These are phyloP conservation scores for Lasioglossum zephyrum DNA, from an alignment of 2,888 invertebrate species.

Conservation along the genomic window DNA sequence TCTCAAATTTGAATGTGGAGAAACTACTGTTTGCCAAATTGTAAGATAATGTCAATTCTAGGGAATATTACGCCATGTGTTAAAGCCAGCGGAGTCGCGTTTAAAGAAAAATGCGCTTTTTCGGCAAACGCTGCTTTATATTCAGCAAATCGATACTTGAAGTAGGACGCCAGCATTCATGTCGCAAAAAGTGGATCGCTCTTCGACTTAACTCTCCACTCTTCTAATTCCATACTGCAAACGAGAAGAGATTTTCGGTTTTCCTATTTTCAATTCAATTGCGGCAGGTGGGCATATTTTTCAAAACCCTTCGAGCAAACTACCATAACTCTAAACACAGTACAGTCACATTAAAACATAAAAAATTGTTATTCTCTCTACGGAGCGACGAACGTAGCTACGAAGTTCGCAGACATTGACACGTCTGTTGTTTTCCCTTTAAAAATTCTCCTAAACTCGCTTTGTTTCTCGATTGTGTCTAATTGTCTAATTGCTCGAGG, in stretches of 20 bases:
- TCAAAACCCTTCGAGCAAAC: not conserved
- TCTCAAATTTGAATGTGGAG: not conserved
- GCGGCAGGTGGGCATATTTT: not conserved
- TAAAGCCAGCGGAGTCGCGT: not conserved
- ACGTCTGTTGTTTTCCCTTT: not conserved
- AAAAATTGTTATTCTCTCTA: not conserved
- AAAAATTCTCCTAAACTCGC: not conserved
- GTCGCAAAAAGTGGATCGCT: constrained; percentile 1
- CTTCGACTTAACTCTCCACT: not conserved
- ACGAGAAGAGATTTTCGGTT: not conserved
- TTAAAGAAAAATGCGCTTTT: constrained; percentile 15
- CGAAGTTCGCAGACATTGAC: not conserved
- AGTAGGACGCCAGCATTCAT: constrained; percentile 19
- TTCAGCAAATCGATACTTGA: constrained; percentile 40
- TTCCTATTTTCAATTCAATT: not conserved
- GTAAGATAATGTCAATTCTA: not conserved
- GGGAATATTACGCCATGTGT: not conserved
- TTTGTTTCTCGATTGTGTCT: not conserved
- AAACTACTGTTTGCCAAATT: not conserved
- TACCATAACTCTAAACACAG: not conserved
- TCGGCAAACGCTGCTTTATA: constrained; percentile 33
- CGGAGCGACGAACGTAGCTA: not conserved
- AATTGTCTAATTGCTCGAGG: not conserved
- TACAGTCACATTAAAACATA: not conserved
- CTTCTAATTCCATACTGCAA: not conserved